Evolutionary conservation across 2,888 invertebrate genomes (phyloP).

Genomic region (Epirrhoe alternata): DNA sequence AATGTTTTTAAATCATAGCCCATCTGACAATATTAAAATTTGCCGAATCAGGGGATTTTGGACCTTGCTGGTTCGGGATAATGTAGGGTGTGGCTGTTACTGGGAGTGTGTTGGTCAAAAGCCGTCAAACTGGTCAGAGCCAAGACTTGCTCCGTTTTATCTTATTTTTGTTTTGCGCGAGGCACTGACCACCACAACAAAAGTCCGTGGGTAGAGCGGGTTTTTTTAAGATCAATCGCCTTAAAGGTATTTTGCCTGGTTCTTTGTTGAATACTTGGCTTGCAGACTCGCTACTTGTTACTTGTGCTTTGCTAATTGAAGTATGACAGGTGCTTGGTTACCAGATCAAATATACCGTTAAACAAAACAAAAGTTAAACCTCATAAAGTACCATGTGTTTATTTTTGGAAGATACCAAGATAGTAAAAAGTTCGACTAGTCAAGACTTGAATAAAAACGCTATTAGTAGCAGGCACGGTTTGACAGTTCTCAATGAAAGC

Average conservation of each 20-base stretch:
- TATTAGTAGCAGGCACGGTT: too few species aligned
- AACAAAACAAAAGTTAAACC: too few species aligned
- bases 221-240: slow-evolving; percentile 71
- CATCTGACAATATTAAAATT: slow-evolving; percentile 21
- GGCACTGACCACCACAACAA: slow-evolving; percentile 85
- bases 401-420: too few species aligned
- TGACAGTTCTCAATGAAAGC: too few species aligned
- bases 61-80: slow-evolving; percentile 46
- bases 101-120: slow-evolving; percentile 65
- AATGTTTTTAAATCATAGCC: slow-evolving; percentile 78
- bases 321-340: background rate
- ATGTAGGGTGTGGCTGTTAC: slow-evolving; percentile 38
- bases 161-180: slow-evolving; percentile 81
- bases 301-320: slow-evolving; percentile 2
- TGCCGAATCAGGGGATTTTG: slow-evolving; percentile 31
- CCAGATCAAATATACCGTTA: background rate
- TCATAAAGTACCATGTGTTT: too few species aligned
- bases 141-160: slow-evolving; percentile 78
- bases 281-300: background rate
- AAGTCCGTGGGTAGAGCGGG: slow-evolving; percentile 70
- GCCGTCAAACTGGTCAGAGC: slow-evolving; percentile 72
- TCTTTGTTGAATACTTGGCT: slow-evolving; percentile 29
- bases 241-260: slow-evolving; percentile 53
- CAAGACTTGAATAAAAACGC: too few species aligned
- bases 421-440: too few species aligned